phyloP scores from a whole-genome alignment of 2,888 invertebrate species.

The Choristoneura rosaceana region DNA sequence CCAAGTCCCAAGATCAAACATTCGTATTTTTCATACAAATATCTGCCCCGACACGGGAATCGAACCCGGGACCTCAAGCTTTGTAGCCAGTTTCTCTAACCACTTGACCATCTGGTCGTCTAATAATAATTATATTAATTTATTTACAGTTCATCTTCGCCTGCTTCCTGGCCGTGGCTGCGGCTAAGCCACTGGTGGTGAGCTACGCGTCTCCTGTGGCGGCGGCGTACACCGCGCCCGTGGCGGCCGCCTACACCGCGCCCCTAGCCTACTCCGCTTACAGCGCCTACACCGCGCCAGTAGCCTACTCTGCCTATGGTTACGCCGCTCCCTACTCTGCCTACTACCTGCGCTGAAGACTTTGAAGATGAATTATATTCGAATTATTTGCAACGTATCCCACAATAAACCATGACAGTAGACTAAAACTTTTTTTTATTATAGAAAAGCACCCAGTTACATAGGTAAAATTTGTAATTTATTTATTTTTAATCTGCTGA shows the following conservation, averaged over 20 bases:
- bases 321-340: constrained; percentile 61
- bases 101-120: too few species aligned
- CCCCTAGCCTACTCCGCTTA: constrained; percentile 64
- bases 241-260: constrained; percentile 55
- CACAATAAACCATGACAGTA: constrained; percentile 34
- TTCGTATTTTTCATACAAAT: too few species aligned
- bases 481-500: too few species aligned
- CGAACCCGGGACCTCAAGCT: too few species aligned
- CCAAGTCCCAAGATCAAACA: too few species aligned
- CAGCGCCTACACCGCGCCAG: constrained; percentile 58
- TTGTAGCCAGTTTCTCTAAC: too few species aligned
- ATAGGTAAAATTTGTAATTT: too few species aligned
- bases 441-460: not conserved
- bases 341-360: constrained; percentile 50
- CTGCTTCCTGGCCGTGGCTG: constrained; percentile 79
- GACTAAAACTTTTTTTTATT: constrained; percentile 1
- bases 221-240: constrained; percentile 35
- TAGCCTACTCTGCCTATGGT: constrained; percentile 59
- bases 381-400: constrained; percentile 2
- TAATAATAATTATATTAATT: not conserved
- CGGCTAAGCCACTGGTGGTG: constrained; percentile 61
- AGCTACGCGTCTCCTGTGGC: constrained; percentile 34
- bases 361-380: not conserved
- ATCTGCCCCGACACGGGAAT: too few species aligned
- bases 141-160: constrained; percentile 78